Evolutionary conservation across 2,113 vertebrate species (phyloP).

Genomic region (Sarotherodon lohbergeri): DNA sequence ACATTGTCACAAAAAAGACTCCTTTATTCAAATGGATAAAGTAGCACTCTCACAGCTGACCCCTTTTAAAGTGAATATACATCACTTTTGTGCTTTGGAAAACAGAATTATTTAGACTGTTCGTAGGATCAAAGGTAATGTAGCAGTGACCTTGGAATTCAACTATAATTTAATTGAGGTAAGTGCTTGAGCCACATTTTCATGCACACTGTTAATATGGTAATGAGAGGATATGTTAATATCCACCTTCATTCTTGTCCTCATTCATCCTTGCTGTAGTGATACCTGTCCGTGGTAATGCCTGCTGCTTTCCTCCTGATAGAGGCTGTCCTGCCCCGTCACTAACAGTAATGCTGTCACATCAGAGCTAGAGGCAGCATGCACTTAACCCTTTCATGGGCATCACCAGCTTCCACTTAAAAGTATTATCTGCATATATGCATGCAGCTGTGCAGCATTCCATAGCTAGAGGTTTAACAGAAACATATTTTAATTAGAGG

Average conservation of each 20-base stretch:
- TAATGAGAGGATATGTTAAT: conserved; percentile 50
- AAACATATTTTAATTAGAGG: background rate
- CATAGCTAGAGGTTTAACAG: background rate
- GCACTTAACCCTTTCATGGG: background rate
- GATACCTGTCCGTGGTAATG: conserved; percentile 22
- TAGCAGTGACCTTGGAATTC: conserved; percentile 35
- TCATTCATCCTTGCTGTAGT: conserved; percentile 23
- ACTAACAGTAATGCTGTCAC: background rate
- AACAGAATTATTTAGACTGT: background rate
- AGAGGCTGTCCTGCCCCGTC: background rate
- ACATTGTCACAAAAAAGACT: background rate
- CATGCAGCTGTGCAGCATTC: background rate
- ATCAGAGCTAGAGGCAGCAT: background rate
- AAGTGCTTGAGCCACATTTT: conserved; percentile 25
- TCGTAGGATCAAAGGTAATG: background rate
- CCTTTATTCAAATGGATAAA: background rate
- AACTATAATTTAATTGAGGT: conserved; percentile 31
- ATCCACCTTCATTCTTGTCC: conserved; percentile 34
- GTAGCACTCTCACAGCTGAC: background rate
- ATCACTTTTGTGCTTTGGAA: background rate
- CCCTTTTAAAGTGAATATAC: background rate
- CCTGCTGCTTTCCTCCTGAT: conserved; percentile 15
- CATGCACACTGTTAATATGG: conserved; percentile 38
- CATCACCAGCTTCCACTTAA: background rate
- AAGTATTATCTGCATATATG: background rate